A percentile compares a stretch with the other conserved stretches of the same genome.
Conservation (phyloP, 1,140 invertebrate species). For the Aphelenchoides besseyi region DNA sequence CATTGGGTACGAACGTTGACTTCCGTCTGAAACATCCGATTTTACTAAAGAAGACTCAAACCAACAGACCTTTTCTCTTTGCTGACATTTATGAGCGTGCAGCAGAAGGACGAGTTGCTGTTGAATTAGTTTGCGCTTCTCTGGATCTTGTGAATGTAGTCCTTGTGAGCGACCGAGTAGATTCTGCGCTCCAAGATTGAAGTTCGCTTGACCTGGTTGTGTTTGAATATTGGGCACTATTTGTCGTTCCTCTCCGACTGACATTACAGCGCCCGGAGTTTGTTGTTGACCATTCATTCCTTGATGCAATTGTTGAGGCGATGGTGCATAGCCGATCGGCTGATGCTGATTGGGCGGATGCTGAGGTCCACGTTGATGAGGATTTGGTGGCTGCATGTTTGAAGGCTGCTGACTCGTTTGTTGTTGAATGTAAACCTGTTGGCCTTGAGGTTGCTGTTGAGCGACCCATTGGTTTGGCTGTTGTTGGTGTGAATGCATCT, state of each 20-base stretch:
- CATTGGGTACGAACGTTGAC: slow-evolving; percentile 67
- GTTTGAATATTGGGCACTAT: neutral
- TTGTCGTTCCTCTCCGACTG: neutral
- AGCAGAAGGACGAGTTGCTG: slow-evolving; percentile 92
- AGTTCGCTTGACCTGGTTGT: neutral
- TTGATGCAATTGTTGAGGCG: slow-evolving; percentile 13
- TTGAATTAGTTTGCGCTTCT: slow-evolving; percentile 96
- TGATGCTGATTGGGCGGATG: neutral
- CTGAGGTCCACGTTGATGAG: neutral
- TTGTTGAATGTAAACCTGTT: slow-evolving; percentile 5
- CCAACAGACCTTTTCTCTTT: slow-evolving; percentile 71
- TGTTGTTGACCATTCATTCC: neutral
- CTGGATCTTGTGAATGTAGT: slow-evolving; percentile 73
- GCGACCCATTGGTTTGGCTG: neutral
- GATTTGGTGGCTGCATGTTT: slow-evolving; percentile 19
- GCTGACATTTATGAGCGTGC: slow-evolving; percentile 97
- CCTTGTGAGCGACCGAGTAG: neutral
- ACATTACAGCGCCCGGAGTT: slow-evolving; percentile 10
- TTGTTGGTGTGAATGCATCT: neutral
- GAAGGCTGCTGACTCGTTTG: neutral
- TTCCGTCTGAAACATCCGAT: slow-evolving; percentile 26
- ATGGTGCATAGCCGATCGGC: neutral
- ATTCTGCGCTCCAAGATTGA: neutral
- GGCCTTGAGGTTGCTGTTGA: neutral
- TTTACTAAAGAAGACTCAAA: neutral